A percentile compares a stretch with the other conserved stretches of the same genome.
phyloP scores from a whole-genome alignment of 1,140 invertebrate genomes.

The Drosophila rufa region DNA sequence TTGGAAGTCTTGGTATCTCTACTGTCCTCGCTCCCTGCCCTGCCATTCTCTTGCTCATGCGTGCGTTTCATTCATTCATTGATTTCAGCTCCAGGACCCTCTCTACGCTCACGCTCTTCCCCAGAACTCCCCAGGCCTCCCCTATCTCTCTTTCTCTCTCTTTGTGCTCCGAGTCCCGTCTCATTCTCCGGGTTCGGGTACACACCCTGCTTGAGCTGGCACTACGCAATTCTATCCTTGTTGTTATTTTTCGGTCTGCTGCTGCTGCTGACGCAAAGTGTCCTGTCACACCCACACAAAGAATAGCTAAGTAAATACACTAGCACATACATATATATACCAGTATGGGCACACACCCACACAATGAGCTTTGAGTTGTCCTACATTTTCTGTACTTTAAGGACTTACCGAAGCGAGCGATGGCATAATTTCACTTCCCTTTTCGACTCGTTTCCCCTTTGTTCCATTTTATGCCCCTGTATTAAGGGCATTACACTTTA shows the following conservation, averaged over 20 bases:
- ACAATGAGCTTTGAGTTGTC: constrained; percentile 56
- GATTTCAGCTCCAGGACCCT: constrained; percentile 45
- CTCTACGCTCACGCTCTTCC: constrained; percentile 6
- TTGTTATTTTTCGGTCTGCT: constrained; percentile 42
- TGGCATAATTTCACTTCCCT: constrained; percentile 61
- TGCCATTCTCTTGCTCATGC: constrained; percentile 30
- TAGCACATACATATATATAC: constrained; percentile 33
- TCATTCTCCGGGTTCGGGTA: not conserved
- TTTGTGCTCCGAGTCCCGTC: not conserved
- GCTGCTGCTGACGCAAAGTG: constrained; percentile 71
- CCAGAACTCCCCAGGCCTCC: constrained; percentile 20
- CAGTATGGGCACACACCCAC: constrained; percentile 25
- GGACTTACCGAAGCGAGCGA: constrained; percentile 46
- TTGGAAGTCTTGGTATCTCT: constrained; percentile 15
- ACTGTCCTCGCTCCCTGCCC: not conserved
- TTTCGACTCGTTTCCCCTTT: constrained; percentile 6
- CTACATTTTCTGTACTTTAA: constrained; percentile 69
- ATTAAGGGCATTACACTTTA: not conserved
- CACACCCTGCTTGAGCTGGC: constrained; percentile 43
- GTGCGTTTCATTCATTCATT: constrained; percentile 65
- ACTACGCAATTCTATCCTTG: constrained; percentile 54
- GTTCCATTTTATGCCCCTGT: not conserved
- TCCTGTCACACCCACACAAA: constrained; percentile 65
- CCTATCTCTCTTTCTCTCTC: constrained; percentile 21
- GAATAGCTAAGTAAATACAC: constrained; percentile 14